These are phyloP conservation scores for Salvator merianae DNA, from an alignment of 2,113 vertebrate species.

Conservation along the genomic window DNA sequence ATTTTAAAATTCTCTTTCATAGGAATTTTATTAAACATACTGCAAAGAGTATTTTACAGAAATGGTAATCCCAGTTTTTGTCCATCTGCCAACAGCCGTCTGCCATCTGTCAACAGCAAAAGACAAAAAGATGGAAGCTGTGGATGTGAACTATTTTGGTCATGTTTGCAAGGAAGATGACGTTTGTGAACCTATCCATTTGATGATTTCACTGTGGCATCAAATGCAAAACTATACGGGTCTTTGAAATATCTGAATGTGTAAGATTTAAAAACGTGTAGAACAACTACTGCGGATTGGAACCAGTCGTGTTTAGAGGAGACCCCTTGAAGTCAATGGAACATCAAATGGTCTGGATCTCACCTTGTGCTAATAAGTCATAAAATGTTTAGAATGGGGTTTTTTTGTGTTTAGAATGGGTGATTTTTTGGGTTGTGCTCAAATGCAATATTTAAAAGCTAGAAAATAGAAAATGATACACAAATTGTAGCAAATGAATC, in stretches of 20 bases:
- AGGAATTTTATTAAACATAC: conserved; percentile 14
- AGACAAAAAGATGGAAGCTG: not conserved
- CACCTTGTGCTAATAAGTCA: conserved; percentile 22
- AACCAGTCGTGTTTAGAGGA: not conserved
- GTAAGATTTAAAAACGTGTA: conserved; percentile 35
- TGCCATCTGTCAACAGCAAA: conserved; percentile 29
- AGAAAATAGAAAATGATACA: not conserved
- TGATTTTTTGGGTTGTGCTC: not conserved
- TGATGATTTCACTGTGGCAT: not conserved
- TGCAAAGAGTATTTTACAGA: conserved; percentile 35
- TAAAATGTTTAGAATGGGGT: conserved; percentile 32
- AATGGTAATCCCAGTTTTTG: conserved; percentile 36
- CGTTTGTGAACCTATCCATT: conserved; percentile 39
- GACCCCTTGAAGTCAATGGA: not conserved
- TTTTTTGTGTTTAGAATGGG: conserved; percentile 42
- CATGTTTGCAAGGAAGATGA: not conserved
- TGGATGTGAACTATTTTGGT: conserved; percentile 38
- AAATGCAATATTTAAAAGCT: conserved; percentile 36
- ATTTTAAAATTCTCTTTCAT: conserved; percentile 8
- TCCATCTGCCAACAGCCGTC: too few species aligned
- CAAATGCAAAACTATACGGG: too few species aligned
- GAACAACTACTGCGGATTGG: conserved; percentile 30
- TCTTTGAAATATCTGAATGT: not conserved
- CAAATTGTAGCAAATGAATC: not conserved
- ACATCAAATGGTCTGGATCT: not conserved